Percentiles rank a stretch among this genome's conserved stretches.
Conservation (phyloP, 2,797 vertebrate genomes). For the Sciurus vulgaris region DNA sequence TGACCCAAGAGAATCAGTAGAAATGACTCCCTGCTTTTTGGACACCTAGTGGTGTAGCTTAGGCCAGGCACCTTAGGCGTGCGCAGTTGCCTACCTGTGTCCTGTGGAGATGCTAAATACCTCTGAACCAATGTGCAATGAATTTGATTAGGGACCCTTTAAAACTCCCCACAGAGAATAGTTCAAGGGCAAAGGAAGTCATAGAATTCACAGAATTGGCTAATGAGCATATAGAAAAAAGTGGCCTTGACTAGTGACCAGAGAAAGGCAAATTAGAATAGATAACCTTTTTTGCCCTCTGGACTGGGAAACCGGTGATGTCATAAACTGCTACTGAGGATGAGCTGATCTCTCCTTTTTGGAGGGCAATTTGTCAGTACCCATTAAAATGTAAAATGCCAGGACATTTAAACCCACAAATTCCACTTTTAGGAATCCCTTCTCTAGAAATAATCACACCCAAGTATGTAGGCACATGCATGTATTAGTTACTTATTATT, state of each 20-base stretch:
- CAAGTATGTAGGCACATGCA: background rate
- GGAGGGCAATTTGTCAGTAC: background rate
- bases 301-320: background rate
- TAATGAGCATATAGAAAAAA: background rate
- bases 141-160: background rate
- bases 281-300: background rate
- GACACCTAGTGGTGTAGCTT: background rate
- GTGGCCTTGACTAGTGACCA: background rate
- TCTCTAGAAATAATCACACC: background rate
- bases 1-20: background rate
- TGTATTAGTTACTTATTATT: background rate
- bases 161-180: background rate
- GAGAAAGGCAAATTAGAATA: background rate
- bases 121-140: background rate
- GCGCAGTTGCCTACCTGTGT: too few species aligned
- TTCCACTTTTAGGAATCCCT: background rate
- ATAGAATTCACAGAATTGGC: background rate
- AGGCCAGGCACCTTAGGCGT: too few species aligned
- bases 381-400: background rate
- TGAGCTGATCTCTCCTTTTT: background rate
- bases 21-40: too few species aligned
- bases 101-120: rapidly evolving
- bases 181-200: background rate
- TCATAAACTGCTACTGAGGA: background rate
- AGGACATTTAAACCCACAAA: background rate